phyloP scores from a whole-genome alignment of 2,113 vertebrate species.

The Dasyornis broadbenti region DNA sequence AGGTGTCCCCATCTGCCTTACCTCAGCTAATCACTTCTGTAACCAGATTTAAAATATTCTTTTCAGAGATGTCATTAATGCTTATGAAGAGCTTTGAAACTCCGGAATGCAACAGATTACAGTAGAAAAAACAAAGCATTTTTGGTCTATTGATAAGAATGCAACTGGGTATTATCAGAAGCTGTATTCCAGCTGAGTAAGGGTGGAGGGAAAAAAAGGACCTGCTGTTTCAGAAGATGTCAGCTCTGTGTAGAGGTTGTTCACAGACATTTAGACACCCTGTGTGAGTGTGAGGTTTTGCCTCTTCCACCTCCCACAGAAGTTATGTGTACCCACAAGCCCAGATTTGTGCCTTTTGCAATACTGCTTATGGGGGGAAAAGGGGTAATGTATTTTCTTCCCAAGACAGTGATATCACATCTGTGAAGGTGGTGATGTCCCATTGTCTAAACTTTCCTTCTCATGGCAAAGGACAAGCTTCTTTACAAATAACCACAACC shows the following conservation, averaged over 20 bases:
- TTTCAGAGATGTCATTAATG: background rate
- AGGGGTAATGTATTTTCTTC: background rate
- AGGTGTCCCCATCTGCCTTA: background rate
- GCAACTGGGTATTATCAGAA: background rate
- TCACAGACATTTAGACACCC: background rate
- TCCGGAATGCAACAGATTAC: background rate
- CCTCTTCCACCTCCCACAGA: background rate
- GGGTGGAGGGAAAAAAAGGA: background rate
- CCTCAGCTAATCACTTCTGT: background rate
- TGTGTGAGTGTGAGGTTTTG: background rate
- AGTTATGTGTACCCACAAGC: fast-evolving
- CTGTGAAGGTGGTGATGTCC: background rate
- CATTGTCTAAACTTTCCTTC: background rate
- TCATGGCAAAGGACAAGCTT: background rate
- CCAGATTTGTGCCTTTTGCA: background rate
- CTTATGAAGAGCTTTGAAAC: background rate
- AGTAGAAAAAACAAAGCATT: background rate
- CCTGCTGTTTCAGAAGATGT: background rate
- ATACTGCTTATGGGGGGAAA: background rate
- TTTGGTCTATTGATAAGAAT: background rate
- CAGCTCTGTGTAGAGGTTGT: background rate
- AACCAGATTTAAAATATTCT: background rate
- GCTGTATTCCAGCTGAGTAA: background rate
- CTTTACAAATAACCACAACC: background rate
- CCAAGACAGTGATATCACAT: fast-evolving